Conservation (phyloP, 2,888 invertebrate genomes). For the Ceraclea dissimilis region DNA sequence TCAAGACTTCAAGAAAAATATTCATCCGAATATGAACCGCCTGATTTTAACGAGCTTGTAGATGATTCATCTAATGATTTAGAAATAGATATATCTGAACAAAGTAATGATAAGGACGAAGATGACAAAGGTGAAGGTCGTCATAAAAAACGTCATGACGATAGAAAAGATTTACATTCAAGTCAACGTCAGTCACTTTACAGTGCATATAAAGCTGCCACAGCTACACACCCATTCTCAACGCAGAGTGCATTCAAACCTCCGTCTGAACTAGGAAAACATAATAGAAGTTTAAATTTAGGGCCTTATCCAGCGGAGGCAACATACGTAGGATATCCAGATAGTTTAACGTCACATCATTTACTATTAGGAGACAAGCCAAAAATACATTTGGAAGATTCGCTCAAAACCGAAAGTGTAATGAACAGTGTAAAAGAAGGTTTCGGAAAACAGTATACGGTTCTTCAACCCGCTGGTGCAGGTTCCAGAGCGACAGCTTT, state of each 20-base stretch:
- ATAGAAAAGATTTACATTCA: conserved; percentile 37
- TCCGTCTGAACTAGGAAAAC: conserved; percentile 58
- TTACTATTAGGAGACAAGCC: conserved; percentile 16
- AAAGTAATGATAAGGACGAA: conserved; percentile 57
- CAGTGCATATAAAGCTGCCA: conserved; percentile 48
- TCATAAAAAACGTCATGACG: conserved; percentile 46
- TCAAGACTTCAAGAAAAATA: conserved; percentile 37
- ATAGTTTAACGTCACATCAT: conserved; percentile 29
- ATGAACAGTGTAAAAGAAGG: conserved; percentile 27
- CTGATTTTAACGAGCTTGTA: conserved; percentile 68
- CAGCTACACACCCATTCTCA: conserved; percentile 57
- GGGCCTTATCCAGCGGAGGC: conserved; percentile 63
- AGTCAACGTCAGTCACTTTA: conserved; percentile 45
- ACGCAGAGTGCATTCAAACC: conserved; percentile 76
- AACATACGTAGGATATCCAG: conserved; percentile 66
- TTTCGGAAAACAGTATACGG: conserved; percentile 69
- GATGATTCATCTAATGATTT: conserved; percentile 73
- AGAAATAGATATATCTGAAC: conserved; percentile 72
- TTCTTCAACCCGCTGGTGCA: conserved; percentile 74
- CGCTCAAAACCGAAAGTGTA: conserved; percentile 6
- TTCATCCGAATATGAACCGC: conserved; percentile 58
- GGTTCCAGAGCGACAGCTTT: conserved; percentile 75
- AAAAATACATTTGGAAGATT: conserved; percentile 26
- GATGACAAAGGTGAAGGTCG: conserved; percentile 47
- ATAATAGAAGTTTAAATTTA: conserved; percentile 41